Percentiles rank a stretch among this genome's conserved stretches.
Evolutionary conservation across 2,888 invertebrate genomes (phyloP).

Genomic region (Lithodes maja): DNA sequence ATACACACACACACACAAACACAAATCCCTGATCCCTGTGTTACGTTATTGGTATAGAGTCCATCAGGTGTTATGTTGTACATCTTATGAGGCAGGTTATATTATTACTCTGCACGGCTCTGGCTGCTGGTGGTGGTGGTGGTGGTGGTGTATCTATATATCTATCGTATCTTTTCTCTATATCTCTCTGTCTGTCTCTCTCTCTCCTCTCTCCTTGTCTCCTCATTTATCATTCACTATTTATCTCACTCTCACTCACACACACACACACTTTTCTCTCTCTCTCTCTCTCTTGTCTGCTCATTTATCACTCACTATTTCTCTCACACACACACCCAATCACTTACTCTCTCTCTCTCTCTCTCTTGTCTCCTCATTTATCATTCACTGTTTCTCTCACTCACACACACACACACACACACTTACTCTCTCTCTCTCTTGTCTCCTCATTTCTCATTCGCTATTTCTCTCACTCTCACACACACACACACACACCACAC

Average conservation of each 20-base stretch:
- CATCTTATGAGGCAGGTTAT: no score
- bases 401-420: neutral
- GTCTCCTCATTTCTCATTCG: no score
- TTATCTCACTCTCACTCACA: neutral
- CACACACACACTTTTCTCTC: neutral
- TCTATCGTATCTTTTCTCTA: neutral
- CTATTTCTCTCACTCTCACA: no score
- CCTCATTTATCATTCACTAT: neutral
- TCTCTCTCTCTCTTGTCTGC: neutral
- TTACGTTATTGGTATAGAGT: no score
- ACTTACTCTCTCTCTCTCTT: neutral
- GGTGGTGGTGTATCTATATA: neutral
- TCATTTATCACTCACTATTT: neutral
- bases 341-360: neutral
- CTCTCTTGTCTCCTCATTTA: neutral
- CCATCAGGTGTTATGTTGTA: no score
- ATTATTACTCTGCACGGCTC: no score
- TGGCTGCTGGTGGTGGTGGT: no score
- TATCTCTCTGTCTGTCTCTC: neutral
- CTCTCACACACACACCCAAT: neutral
- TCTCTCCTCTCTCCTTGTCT: neutral
- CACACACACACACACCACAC: no score
- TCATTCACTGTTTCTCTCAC: neutral
- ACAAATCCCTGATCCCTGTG: no score
- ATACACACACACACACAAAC: no score